Conservation (phyloP, 2,888 invertebrate genomes). For the Linnaemya tessellans region DNA sequence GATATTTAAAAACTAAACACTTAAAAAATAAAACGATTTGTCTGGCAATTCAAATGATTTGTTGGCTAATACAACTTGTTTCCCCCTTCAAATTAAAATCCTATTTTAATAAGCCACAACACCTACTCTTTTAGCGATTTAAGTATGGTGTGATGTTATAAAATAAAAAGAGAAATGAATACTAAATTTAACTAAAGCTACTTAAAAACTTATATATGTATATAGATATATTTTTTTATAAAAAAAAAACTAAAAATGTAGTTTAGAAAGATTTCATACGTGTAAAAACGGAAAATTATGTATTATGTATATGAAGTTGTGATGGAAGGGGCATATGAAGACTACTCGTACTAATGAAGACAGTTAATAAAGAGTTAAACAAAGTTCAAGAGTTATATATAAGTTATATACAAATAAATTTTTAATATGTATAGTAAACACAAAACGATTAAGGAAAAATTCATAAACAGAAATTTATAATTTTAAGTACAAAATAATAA, state of each 20-base stretch:
- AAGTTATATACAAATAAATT: slow-evolving; percentile 1
- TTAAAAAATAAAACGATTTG: slow-evolving; percentile 57
- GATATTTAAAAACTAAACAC: slow-evolving; percentile 30
- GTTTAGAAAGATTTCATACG: background rate
- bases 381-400: background rate
- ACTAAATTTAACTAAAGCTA: slow-evolving; percentile 23
- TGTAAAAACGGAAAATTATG: no score
- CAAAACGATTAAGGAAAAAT: background rate
- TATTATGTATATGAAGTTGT: background rate
- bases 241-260: background rate
- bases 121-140: background rate
- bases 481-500: slow-evolving; percentile 22
- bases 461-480: slow-evolving; percentile 2
- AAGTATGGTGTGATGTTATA: background rate
- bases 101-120: slow-evolving; percentile 20
- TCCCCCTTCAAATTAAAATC: slow-evolving; percentile 9
- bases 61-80: background rate
- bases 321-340: background rate
- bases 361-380: slow-evolving; percentile 1
- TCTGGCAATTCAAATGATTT: slow-evolving; percentile 60
- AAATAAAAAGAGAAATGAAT: slow-evolving; percentile 8
- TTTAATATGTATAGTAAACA: background rate
- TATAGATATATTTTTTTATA: background rate
- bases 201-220: no score
- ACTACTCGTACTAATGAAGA: background rate